A percentile compares a stretch with the other conserved stretches of the same genome.
These are phyloP conservation scores for Pantala flavescens DNA, from an alignment of 1,140 invertebrate genomes.

Conservation along the genomic window DNA sequence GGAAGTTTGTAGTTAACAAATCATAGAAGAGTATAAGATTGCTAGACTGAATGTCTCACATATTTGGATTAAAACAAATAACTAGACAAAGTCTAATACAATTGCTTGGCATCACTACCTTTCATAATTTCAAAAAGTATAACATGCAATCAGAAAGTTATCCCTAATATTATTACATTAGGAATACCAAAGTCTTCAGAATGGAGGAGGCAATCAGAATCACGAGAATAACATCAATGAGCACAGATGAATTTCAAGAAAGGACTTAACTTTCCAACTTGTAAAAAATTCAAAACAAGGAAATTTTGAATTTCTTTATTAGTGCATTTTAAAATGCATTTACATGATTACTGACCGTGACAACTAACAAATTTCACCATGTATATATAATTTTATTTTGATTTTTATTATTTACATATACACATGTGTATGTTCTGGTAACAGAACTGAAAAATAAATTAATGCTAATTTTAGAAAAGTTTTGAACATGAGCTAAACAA, in stretches of 20 bases:
- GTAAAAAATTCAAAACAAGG: background rate
- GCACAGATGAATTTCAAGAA: background rate
- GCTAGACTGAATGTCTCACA: background rate
- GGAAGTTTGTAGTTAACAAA: no score
- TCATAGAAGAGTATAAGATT: no score
- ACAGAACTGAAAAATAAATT: slow-evolving; percentile 4
- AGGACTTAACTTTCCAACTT: background rate
- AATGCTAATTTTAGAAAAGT: background rate
- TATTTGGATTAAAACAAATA: background rate
- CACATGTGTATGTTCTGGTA: background rate
- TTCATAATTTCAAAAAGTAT: background rate
- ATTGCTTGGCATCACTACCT: background rate
- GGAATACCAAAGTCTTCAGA: background rate
- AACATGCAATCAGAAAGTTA: no score
- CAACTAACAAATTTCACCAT: background rate
- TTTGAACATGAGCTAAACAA: background rate
- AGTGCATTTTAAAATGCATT: slow-evolving; percentile 1
- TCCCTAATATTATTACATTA: background rate
- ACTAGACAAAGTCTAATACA: background rate
- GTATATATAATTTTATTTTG: background rate
- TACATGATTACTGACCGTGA: background rate
- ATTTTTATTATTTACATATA: slow-evolving; percentile 9
- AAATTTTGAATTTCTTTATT: slow-evolving; percentile 1
- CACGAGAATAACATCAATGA: background rate
- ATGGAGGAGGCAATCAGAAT: slow-evolving; percentile 8